Percentiles rank a stretch among this genome's conserved stretches.
Evolutionary conservation across 2,888 invertebrate genomes (phyloP).

Genomic region (Sphecodes monilicornis): DNA sequence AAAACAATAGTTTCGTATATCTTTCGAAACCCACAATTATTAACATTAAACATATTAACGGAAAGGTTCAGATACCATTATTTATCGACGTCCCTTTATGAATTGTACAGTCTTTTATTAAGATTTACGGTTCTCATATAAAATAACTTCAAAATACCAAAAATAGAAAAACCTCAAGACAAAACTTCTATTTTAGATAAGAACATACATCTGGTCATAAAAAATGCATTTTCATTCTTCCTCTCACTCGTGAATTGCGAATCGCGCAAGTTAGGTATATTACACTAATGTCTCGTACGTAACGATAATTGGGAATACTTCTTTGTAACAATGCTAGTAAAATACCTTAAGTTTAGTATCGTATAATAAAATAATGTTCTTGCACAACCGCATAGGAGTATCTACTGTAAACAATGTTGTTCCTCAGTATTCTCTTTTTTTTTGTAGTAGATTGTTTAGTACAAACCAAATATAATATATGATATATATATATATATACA

Average conservation of each 20-base stretch:
- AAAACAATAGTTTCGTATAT: background rate
- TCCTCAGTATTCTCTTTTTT: background rate
- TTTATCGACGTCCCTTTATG: background rate
- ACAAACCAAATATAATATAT: background rate
- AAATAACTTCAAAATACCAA: constrained; percentile 13
- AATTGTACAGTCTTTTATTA: constrained; percentile 1
- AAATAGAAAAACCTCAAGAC: constrained; percentile 3
- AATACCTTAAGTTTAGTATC: background rate
- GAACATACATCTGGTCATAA: constrained; percentile 15
- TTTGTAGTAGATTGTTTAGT: constrained; percentile 4
- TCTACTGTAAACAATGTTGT: constrained; percentile 1
- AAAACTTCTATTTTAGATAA: background rate
- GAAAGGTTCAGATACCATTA: background rate
- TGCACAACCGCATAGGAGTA: constrained; percentile 5
- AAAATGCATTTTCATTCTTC: constrained; percentile 10
- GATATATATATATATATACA: background rate
- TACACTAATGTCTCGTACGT: background rate
- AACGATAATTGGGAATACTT: constrained; percentile 8
- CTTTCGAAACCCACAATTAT: background rate
- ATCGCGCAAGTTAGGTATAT: background rate
- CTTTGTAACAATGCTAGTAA: constrained; percentile 13
- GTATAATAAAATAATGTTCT: constrained; percentile 16
- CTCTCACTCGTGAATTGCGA: background rate
- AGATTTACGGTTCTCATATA: background rate
- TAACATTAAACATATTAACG: background rate